A percentile compares a stretch with the other conserved stretches of the same genome.
These are phyloP conservation scores for Brienomyrus brachyistius DNA, from an alignment of 2,113 vertebrate species.

Conservation along the genomic window DNA sequence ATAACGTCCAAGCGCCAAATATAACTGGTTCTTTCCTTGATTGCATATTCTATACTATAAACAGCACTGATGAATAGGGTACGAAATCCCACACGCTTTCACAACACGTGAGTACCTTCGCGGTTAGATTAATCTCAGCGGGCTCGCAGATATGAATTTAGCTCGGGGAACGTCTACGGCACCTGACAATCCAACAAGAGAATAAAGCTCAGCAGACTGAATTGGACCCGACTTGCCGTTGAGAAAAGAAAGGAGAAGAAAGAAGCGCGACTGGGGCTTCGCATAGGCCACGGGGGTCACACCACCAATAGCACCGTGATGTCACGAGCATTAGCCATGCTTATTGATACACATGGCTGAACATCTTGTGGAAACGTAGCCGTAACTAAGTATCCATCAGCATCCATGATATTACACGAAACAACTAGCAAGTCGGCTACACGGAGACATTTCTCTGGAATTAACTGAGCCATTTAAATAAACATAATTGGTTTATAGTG, in stretches of 20 bases:
- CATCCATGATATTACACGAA: neutral
- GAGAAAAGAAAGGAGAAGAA: conserved; percentile 21
- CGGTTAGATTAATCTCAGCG: neutral
- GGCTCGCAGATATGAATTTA: neutral
- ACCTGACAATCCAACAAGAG: conserved; percentile 18
- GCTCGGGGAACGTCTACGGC: conserved; percentile 22
- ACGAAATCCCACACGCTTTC: neutral
- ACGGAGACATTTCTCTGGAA: neutral
- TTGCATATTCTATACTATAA: neutral
- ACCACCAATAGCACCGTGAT: conserved; percentile 46
- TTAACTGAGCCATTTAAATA: neutral
- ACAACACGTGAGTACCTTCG: neutral
- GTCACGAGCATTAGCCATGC: conserved; percentile 54
- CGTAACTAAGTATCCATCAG: conserved; percentile 17
- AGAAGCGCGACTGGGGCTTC: conserved; percentile 26
- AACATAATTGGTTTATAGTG: neutral
- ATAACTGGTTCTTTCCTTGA: neutral
- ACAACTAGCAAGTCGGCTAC: neutral
- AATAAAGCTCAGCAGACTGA: conserved; percentile 19
- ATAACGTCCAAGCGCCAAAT: neutral
- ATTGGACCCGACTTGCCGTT: conserved; percentile 17
- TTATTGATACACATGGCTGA: conserved; percentile 51
- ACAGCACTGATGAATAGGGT: neutral
- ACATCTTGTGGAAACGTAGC: conserved; percentile 26
- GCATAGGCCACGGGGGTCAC: conserved; percentile 52